Percentiles rank a stretch among this genome's conserved stretches.
Evolutionary conservation across 2,888 invertebrate genomes (phyloP).

Genomic region (Tuberolachnus salignus): DNA sequence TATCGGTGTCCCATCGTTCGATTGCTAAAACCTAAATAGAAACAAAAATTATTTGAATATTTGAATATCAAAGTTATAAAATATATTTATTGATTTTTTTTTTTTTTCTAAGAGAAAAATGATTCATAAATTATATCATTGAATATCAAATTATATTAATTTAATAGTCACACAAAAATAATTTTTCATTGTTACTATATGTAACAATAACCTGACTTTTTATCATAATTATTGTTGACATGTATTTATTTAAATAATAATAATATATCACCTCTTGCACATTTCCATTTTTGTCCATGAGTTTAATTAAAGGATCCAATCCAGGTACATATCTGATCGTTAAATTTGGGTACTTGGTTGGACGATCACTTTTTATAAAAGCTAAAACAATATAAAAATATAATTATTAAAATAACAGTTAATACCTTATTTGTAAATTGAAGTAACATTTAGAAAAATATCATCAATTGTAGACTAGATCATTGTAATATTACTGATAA

Average conservation of each 20-base stretch:
- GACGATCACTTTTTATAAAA: conserved; percentile 92
- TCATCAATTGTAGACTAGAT: no score
- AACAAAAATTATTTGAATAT: conserved; percentile 14
- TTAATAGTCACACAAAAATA: neutral
- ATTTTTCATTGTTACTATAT: neutral
- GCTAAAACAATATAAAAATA: conserved; percentile 66
- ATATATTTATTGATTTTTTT: neutral
- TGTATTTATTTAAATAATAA: no score
- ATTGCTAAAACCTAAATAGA: conserved; percentile 78
- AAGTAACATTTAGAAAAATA: no score
- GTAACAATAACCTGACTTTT: neutral
- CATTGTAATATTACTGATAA: no score
- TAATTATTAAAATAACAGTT: neutral
- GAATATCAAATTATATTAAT: neutral
- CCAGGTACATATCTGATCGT: conserved; percentile 92
- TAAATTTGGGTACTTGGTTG: conserved; percentile 87
- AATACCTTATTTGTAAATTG: neutral
- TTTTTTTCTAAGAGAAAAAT: neutral
- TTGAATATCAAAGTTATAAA: neutral
- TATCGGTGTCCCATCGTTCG: conserved; percentile 98
- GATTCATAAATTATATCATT: no score
- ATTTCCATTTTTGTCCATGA: conserved; percentile 83
- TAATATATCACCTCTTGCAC: conserved; percentile 70
- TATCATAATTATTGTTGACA: no score
- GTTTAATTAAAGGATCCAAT: conserved; percentile 89